Evolutionary conservation across 2,797 vertebrate genomes (phyloP), one percentile per base, ranked within the genome.

Genomic region (Sebastes iracundus): DNA sequence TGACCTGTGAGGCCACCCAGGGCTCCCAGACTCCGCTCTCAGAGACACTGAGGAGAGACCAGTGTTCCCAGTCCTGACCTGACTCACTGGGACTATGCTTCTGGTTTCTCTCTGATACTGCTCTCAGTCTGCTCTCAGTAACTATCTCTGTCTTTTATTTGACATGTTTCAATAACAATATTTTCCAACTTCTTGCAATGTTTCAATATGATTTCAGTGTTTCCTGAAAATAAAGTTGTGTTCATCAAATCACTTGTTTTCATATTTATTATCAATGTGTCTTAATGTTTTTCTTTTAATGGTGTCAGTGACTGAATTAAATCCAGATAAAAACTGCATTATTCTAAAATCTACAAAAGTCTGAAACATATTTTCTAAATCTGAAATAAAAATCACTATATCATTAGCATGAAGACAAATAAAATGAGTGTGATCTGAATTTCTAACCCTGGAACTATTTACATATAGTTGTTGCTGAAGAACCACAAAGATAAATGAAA

Each of bases 41-140:
- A 38, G 33, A 64, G 33, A 64, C 62, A 38, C 62, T 64, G 62
- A 38, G n/a, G n/a, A 68, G 28, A 64, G 80, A 76, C 25, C 67
- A 93, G 93, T 82, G 94, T 93, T 46, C 95, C 72, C 42, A 77
- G 59, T 75, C n/a, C n/a, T n/a, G 77, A 83, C 11, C 49, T 75
- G 38, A 25, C 25, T 63, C 49, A 55, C 5, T 25, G 23, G 23
- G 27, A 27, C 27, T 27, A 1, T 27, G 27, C 27, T 27, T 4
- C 55, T 58, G 52, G 32, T 4, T 5, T 38, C 1, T n/a, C 33
- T 79, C 52, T 49, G 72, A 7, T 65, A 10, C 25, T 77, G 66
- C 22, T 60, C 38, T 60, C 56, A 13, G n/a, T n/a, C n/a, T n/a
- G n/a, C 3, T 28, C 30, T 30, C 30, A 7, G 30, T 30, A 18